phyloP scores from a whole-genome alignment of 1,140 invertebrate genomes.

The Rhynchophorus ferrugineus region DNA sequence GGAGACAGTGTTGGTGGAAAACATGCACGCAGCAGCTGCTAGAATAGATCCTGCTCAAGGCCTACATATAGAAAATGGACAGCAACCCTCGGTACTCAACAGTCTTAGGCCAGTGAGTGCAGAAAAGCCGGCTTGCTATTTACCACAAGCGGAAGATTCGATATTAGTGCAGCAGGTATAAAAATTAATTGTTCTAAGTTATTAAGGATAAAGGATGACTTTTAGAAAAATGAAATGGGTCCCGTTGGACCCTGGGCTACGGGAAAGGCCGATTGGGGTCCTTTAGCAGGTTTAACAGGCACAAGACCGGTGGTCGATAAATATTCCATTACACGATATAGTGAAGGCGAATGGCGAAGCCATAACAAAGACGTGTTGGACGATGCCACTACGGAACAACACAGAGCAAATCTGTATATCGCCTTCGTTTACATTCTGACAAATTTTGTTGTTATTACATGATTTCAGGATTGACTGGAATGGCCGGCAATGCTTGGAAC shows the following conservation, averaged over 20 bases:
- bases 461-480: slow-evolving; percentile 42
- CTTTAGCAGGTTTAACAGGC: slow-evolving; percentile 57
- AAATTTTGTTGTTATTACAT: background rate
- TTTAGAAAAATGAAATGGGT: slow-evolving; percentile 37
- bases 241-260: slow-evolving; percentile 59
- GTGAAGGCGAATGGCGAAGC: slow-evolving; percentile 58
- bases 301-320: slow-evolving; percentile 62
- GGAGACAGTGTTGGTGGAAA: background rate
- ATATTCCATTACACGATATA: slow-evolving; percentile 63
- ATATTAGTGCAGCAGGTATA: slow-evolving; percentile 33
- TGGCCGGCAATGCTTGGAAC: slow-evolving; percentile 50
- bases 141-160: slow-evolving; percentile 48
- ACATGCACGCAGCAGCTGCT: slow-evolving; percentile 18
- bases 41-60: slow-evolving; percentile 1
- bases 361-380: slow-evolving; percentile 55
- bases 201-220: background rate
- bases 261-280: slow-evolving; percentile 61
- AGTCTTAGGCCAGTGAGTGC: slow-evolving; percentile 13
- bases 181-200: background rate
- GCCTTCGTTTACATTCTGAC: background rate
- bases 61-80: slow-evolving; percentile 8
- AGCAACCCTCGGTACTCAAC: slow-evolving; percentile 18
- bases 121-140: slow-evolving; percentile 38
- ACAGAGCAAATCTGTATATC: slow-evolving; percentile 37
- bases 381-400: slow-evolving; percentile 36